These are phyloP conservation scores for Odobenus rosmarus DNA, from an alignment of 2,113 vertebrate genomes.

Conservation along the genomic window DNA sequence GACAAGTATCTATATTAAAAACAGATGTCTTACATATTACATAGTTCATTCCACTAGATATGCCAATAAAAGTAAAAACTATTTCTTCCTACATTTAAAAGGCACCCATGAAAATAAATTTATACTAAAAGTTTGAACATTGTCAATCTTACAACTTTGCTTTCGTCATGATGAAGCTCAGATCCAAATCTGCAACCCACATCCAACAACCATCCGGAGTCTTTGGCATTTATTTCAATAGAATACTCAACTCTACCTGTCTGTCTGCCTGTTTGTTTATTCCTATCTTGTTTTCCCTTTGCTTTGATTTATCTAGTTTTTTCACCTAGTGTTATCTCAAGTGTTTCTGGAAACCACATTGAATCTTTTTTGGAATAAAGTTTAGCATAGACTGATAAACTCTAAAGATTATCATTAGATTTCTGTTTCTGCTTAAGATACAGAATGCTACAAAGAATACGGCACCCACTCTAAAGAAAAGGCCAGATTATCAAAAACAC, in stretches of 20 bases:
- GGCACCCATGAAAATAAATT: background rate
- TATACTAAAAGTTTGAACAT: background rate
- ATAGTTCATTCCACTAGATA: background rate
- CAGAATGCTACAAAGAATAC: background rate
- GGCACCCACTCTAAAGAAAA: background rate
- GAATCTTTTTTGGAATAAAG: background rate
- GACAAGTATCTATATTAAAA: background rate
- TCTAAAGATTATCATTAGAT: background rate
- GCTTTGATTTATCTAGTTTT: background rate
- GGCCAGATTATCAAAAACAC: background rate
- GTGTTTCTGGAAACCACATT: background rate
- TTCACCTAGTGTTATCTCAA: background rate
- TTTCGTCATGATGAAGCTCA: background rate
- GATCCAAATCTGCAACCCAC: background rate
- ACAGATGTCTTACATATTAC: background rate
- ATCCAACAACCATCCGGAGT: background rate
- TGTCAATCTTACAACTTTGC: background rate
- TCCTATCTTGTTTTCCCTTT: background rate
- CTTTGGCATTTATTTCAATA: background rate
- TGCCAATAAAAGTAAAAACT: background rate
- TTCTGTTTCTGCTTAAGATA: constrained; percentile 18
- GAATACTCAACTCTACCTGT: background rate
- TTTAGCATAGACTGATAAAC: background rate
- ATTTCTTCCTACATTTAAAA: background rate
- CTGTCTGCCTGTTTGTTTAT: background rate